Evolutionary conservation across 2,888 invertebrate species (phyloP).

Genomic region (Napeogenes inachia): DNA sequence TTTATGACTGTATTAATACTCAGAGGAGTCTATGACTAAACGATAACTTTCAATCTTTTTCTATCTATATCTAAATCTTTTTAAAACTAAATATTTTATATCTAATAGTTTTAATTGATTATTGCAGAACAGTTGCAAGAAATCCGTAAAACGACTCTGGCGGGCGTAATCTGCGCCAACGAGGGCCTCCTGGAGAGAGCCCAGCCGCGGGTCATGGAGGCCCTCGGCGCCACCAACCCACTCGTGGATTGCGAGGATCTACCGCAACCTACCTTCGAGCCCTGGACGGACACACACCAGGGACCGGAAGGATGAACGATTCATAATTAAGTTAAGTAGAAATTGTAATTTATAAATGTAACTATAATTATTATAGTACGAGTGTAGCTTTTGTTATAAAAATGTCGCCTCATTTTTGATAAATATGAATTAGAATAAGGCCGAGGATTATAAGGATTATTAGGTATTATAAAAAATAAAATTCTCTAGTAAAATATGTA

Average conservation of each 20-base stretch:
- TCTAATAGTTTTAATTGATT: neutral
- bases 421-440: too few relatives aligned
- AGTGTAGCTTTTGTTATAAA: too few relatives aligned
- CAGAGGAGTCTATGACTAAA: neutral
- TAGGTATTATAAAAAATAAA: too few relatives aligned
- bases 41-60: too few relatives aligned
- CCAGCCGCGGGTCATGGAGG: conserved; percentile 84
- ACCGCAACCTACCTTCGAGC: conserved; percentile 72
- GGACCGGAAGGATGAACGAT: neutral
- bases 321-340: too few relatives aligned
- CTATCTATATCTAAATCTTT: too few relatives aligned
- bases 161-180: conserved; percentile 86
- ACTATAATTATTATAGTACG: too few relatives aligned
- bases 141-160: conserved; percentile 85
- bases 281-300: conserved; percentile 70
- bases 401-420: too few relatives aligned
- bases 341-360: too few relatives aligned
- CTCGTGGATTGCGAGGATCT: conserved; percentile 81
- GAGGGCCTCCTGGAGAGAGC: conserved; percentile 80
- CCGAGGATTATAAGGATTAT: too few relatives aligned
- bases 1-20: conserved; percentile 12
- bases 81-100: too few relatives aligned
- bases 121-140: conserved; percentile 85
- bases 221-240: conserved; percentile 75
- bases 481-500: too few relatives aligned